Percentiles rank a stretch among this genome's conserved stretches.
These are phyloP conservation scores for Drosophila neotestacea DNA, from an alignment of 2,888 invertebrate species.

Conservation along the genomic window DNA sequence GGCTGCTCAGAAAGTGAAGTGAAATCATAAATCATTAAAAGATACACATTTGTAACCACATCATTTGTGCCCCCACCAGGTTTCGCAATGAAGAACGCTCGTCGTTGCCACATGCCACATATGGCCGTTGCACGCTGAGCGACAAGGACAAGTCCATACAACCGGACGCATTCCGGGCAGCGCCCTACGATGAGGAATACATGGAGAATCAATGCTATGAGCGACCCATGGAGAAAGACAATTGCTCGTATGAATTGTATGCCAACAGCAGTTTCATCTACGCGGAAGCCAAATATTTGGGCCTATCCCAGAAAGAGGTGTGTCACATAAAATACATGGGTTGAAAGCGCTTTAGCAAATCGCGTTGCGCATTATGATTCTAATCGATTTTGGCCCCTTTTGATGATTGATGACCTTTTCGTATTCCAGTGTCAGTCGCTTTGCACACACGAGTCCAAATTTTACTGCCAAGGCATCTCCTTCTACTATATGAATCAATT, in stretches of 20 bases:
- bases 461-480: conserved; percentile 91
- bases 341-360: conserved; percentile 39
- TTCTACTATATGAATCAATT: conserved; percentile 78
- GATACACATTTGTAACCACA: conserved; percentile 18
- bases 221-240: conserved; percentile 86
- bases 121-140: conserved; percentile 90
- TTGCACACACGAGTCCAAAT: conserved; percentile 88
- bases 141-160: conserved; percentile 90
- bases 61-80: conserved; percentile 30
- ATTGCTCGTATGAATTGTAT: conserved; percentile 92
- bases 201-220: conserved; percentile 93
- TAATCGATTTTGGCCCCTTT: conserved; percentile 48
- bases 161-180: conserved; percentile 91
- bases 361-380: conserved; percentile 64
- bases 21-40: conserved; percentile 63
- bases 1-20: conserved; percentile 13
- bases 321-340: conserved; percentile 28
- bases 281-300: conserved; percentile 84
- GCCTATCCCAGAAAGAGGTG: conserved; percentile 85
- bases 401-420: conserved; percentile 66
- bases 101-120: conserved; percentile 64
- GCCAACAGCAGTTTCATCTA: conserved; percentile 89
- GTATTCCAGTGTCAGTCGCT: conserved; percentile 86
- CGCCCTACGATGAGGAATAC: conserved; percentile 91
- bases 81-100: conserved; percentile 55